Evolutionary conservation across 1,140 invertebrate species (phyloP).

Genomic region (Tigriopus japonicus): DNA sequence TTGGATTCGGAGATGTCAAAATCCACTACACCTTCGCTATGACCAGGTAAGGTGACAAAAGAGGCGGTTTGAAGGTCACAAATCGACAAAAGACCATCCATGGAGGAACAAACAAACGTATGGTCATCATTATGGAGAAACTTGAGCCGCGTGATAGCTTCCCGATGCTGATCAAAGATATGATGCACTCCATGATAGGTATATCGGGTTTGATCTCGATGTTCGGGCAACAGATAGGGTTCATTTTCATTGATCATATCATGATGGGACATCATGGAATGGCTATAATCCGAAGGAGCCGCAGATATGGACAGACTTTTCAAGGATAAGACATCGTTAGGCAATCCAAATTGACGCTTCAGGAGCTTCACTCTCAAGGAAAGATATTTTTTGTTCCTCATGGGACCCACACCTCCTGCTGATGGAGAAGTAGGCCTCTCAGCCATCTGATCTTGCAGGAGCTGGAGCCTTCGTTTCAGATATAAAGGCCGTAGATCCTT

Average conservation of each 20-base stretch:
- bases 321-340: neutral
- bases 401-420: neutral
- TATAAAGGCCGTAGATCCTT: neutral
- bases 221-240: too few relatives aligned
- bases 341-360: constrained; percentile 1
- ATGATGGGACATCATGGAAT: too few relatives aligned
- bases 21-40: constrained; percentile 51
- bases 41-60: constrained; percentile 45
- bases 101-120: constrained; percentile 54
- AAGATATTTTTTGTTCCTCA: neutral
- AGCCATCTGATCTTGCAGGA: neutral
- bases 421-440: neutral
- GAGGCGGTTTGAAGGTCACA: constrained; percentile 53
- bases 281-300: too few relatives aligned
- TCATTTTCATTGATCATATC: too few relatives aligned
- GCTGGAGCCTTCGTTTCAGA: neutral
- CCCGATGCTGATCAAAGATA: constrained; percentile 39
- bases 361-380: constrained; percentile 1
- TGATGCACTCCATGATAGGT: constrained; percentile 3
- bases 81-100: constrained; percentile 57
- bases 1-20: constrained; percentile 73
- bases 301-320: neutral
- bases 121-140: constrained; percentile 73
- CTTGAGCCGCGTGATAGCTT: constrained; percentile 56
- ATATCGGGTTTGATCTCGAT: neutral